Percentiles rank a stretch among this genome's conserved stretches.
Evolutionary conservation across 2,888 invertebrate species (phyloP).

Genomic region (Tetragonula carbonaria): DNA sequence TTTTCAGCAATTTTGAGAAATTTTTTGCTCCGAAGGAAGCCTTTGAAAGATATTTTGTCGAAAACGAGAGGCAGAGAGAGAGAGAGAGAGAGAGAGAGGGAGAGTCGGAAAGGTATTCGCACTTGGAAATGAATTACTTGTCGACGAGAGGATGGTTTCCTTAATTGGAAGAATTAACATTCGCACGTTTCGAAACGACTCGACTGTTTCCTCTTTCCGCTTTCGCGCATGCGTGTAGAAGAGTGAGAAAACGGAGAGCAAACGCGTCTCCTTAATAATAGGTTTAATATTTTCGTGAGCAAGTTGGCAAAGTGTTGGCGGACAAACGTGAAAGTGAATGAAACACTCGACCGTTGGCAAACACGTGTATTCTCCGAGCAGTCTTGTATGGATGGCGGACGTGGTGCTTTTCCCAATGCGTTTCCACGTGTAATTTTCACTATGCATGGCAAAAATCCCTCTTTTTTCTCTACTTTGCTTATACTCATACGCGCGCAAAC

Average conservation of each 20-base stretch:
- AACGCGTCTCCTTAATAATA: slow-evolving; percentile 18
- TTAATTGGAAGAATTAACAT: background rate
- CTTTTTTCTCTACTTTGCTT: slow-evolving; percentile 57
- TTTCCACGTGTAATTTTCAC: slow-evolving; percentile 67
- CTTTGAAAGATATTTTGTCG: background rate
- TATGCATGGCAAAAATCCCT: slow-evolving; percentile 51
- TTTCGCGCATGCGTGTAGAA: background rate
- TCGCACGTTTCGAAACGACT: slow-evolving; percentile 8
- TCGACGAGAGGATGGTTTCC: background rate
- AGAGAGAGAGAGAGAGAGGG: background rate
- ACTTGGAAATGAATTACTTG: background rate
- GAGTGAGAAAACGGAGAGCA: background rate
- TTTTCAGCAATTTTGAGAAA: too few relatives aligned
- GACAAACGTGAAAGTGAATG: slow-evolving; percentile 57
- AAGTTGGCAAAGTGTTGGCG: slow-evolving; percentile 54
- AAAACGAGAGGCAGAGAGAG: background rate
- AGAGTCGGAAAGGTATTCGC: background rate
- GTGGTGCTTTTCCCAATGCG: slow-evolving; percentile 58
- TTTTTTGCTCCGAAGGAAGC: too few relatives aligned
- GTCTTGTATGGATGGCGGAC: slow-evolving; percentile 59
- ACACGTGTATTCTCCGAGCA: slow-evolving; percentile 55
- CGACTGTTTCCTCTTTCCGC: too few relatives aligned
- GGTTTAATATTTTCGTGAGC: slow-evolving; percentile 51
- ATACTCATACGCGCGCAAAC: background rate
- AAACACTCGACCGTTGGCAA: slow-evolving; percentile 50